Evolutionary conservation across 2,888 invertebrate species (phyloP), one percentile per base, ranked within the genome.

Genomic region (Oegoconia quadripuncta): DNA sequence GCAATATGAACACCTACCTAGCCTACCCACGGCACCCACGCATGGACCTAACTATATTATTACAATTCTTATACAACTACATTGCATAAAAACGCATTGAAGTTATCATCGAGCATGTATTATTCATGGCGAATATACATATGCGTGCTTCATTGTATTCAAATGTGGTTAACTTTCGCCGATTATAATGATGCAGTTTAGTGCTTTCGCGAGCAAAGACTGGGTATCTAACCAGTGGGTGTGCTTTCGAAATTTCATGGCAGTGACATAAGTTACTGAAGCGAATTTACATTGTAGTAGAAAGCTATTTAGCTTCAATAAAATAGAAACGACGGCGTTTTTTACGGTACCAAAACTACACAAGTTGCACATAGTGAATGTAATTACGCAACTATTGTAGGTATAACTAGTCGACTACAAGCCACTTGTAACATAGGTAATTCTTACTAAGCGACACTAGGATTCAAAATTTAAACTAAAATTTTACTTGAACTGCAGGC

Each of bases 111-210:
- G 53, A 42, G 44, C 55, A 83, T 86, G 76, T 75, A 69, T 86
- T 72, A 86, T 86, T 83, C 86, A 86, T 76, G 41, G 57, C 60
- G 51, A 63, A 65, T 56, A 64, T n/a, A n/a, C n/a, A n/a, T 69
- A 68, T 63, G 64, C 70, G 58, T 61, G 55, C 46, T 44, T 66
- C 73, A 87, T 87, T 87, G 86, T 87, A 87, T 87, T 84, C 79
- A 84, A 84, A 87, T 86, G 63, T 44, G 64, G 52, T 35, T 37
- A 57, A 79, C 86, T 87, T 86, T 86, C 86, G 83, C 86, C 83
- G 78, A 83, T 81, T 74, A 74, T 63, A 65, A 55, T 61, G 61
- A 59, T 49, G 58, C 54, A 60, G 56, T 48, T n/a, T 50, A 54
- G 59, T 63, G 69, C 80, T 79, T 75, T 75, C 73, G 62, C 75